These are phyloP conservation scores for Tenebrosternarchus preto DNA, from an alignment of 2,113 vertebrate genomes.

Conservation along the genomic window DNA sequence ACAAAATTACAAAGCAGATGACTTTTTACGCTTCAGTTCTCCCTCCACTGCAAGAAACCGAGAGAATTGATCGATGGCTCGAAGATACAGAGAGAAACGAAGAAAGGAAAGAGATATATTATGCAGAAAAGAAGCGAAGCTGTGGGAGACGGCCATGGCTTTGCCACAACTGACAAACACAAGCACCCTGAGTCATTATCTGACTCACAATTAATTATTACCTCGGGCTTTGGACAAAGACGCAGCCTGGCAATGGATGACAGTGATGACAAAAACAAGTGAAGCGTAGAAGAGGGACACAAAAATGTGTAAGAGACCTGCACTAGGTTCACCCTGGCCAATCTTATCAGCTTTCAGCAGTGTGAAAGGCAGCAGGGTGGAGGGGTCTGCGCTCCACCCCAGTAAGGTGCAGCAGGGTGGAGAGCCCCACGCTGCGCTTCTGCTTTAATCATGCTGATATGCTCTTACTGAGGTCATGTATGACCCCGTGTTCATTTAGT, in stretches of 20 bases:
- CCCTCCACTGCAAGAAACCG: conserved; percentile 30
- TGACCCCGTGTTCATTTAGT: conserved; percentile 62
- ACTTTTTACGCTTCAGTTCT: conserved; percentile 39
- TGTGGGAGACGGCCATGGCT: conserved; percentile 56
- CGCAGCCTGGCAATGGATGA: conserved; percentile 39
- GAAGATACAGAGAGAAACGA: conserved; percentile 34
- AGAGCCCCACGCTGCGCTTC: conserved; percentile 19
- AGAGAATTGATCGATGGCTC: conserved; percentile 32
- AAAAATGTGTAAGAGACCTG: conserved; percentile 33
- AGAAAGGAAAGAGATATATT: conserved; percentile 8
- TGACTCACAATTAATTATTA: conserved; percentile 75
- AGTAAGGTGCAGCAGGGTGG: conserved; percentile 6
- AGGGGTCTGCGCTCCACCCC: conserved; percentile 20
- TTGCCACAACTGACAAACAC: conserved; percentile 72
- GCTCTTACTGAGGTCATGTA: conserved; percentile 33
- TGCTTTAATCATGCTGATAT: conserved; percentile 34
- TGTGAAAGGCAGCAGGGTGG: conserved; percentile 29
- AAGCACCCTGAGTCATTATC: conserved; percentile 71
- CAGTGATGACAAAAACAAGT: conserved; percentile 46
- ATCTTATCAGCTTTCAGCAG: conserved; percentile 42
- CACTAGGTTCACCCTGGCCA: conserved; percentile 11
- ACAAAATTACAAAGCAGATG: conserved; percentile 33
- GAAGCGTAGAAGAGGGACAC: conserved; percentile 9
- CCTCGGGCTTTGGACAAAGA: conserved; percentile 40
- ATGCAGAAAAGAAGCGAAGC: conserved; percentile 18